These are phyloP conservation scores for Eulemur rubriventer DNA, from an alignment of 2,797 vertebrate genomes.

Conservation along the genomic window DNA sequence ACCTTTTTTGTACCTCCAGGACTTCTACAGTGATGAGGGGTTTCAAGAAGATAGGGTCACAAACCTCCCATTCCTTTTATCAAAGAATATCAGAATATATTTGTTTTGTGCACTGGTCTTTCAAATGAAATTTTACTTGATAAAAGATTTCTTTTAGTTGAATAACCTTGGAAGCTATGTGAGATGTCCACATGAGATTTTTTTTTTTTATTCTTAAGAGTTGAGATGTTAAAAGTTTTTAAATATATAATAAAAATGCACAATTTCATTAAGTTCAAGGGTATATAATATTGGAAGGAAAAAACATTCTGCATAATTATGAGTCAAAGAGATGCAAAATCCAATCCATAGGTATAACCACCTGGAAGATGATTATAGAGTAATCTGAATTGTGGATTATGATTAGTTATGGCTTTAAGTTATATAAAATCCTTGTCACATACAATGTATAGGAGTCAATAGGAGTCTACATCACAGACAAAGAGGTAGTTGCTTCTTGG, in stretches of 20 bases:
- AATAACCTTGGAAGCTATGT: not conserved
- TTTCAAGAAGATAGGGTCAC: not conserved
- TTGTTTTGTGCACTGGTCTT: not conserved
- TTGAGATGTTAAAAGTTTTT: not conserved
- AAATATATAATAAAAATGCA: not conserved
- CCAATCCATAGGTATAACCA: not conserved
- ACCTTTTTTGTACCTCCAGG: not conserved
- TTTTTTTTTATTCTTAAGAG: conserved; percentile 7
- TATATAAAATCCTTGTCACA: not conserved
- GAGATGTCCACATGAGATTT: not conserved
- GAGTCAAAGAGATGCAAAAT: not conserved
- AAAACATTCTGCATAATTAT: not conserved
- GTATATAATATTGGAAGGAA: not conserved
- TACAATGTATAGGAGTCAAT: not conserved
- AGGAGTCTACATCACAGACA: not conserved
- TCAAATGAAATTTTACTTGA: not conserved
- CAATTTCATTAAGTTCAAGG: not conserved
- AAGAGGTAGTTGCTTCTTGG: not conserved
- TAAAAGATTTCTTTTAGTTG: not conserved
- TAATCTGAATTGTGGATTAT: not conserved
- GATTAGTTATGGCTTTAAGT: not conserved
- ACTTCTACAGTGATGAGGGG: not conserved
- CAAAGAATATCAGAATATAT: not conserved
- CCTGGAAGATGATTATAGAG: not conserved
- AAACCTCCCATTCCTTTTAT: not conserved